These are phyloP conservation scores for Trinorchestia longiramus DNA, from an alignment of 1,140 invertebrate species.

Conservation along the genomic window DNA sequence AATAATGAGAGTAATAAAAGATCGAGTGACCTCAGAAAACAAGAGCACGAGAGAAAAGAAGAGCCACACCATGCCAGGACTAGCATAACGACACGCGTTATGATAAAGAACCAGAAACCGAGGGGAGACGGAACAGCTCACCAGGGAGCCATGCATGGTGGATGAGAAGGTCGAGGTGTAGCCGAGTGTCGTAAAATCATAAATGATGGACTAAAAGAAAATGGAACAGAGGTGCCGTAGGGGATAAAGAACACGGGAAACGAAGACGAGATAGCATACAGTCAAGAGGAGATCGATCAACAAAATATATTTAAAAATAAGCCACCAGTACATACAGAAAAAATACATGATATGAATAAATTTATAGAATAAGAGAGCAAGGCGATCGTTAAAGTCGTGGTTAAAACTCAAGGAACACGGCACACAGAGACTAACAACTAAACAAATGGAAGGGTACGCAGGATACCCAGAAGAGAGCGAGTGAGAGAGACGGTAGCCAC, in stretches of 20 bases:
- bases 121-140: neutral
- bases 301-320: neutral
- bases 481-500: too few relatives aligned
- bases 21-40: too few relatives aligned
- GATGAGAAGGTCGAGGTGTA: neutral
- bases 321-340: neutral
- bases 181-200: neutral
- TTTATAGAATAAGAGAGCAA: neutral
- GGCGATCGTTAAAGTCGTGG: neutral
- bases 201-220: neutral
- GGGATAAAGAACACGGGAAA: neutral
- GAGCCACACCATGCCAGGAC: neutral
- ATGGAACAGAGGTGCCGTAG: neutral
- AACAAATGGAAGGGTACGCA: neutral
- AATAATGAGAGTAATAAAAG: too few relatives aligned
- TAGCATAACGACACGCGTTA: neutral
- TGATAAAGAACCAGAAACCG: neutral
- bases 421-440: neutral
- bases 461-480: neutral
- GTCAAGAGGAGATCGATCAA: too few relatives aligned
- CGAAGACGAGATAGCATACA: too few relatives aligned
- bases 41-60: neutral
- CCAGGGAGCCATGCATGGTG: neutral
- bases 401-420: neutral
- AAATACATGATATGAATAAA: neutral